Evolutionary conservation across 2,888 invertebrate genomes (phyloP), one percentile per base, ranked within the genome.

Genomic region (Pollenia amentaria): DNA sequence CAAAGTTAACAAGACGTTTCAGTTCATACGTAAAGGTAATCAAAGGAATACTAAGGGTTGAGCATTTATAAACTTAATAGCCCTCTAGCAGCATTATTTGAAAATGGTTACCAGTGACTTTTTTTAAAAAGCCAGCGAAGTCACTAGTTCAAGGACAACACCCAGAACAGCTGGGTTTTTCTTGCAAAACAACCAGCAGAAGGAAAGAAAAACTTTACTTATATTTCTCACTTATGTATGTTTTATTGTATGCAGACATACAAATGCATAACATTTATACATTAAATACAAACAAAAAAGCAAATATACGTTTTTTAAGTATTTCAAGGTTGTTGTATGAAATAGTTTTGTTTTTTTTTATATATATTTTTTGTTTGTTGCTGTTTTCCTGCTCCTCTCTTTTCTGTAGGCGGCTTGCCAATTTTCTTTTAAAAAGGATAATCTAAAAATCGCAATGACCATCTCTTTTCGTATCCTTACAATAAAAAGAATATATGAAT

Each of bases 341-440:
- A 70, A 70, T 70, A 53, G 40, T 51, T 0, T 70, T 46, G 44
- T 44, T 65, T 48, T 48, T 67, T 40, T 65, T 48, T 48, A 48
- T 40, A 16, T 42, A 42, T 67, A 40, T 29, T 2, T 29, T 12
- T 40, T 53, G 11, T 40, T 53, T 12, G 10, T 69, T 16, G 29
- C 38, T n/a, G 38, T 51, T 48, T 51, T 40, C 10, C 62, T 40
- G 40, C 40, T 62, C 16, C 40, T 53, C 29, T 29, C 29, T 29
- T n/a, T n/a, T 53, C 18, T 16, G 10, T 18, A 53, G 53, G 12
- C 21, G 12, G 65, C n/a, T 65, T 62, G 69, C 78, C 78, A 79
- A 79, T 69, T 79, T 78, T 78, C 70, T 62, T 78, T 79, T 62
- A 62, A 18, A 70, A 79, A 79, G 60, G 60, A 79, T 62, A 79